Evolutionary conservation across 2,113 vertebrate species (phyloP).

Genomic region (Epinephelus lanceolatus): DNA sequence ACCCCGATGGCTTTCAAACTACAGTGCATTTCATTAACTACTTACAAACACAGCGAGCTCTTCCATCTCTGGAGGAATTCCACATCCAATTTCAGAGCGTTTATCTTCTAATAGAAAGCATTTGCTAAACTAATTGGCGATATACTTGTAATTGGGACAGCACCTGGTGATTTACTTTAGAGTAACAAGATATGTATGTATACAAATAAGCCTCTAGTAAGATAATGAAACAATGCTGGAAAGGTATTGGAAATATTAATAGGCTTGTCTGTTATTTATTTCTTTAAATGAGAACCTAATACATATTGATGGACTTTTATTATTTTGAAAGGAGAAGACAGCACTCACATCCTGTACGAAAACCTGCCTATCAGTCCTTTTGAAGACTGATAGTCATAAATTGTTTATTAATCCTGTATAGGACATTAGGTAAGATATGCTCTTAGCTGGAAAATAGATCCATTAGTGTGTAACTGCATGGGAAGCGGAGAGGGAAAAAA

Average conservation of each 20-base stretch:
- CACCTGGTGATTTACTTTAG: conserved; percentile 32
- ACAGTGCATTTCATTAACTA: conserved; percentile 26
- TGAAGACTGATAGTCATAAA: conserved; percentile 65
- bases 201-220: not conserved
- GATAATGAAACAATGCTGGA: conserved; percentile 6
- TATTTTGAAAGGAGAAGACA: conserved; percentile 9
- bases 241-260: conserved; percentile 15
- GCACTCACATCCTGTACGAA: conserved; percentile 12
- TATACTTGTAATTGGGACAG: conserved; percentile 20
- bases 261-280: not conserved
- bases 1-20: conserved; percentile 23
- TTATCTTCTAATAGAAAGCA: conserved; percentile 46
- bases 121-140: conserved; percentile 30
- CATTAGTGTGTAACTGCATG: conserved; percentile 73
- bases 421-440: conserved; percentile 66
- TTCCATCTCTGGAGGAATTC: conserved; percentile 29
- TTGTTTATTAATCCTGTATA: conserved; percentile 70
- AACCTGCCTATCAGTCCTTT: conserved; percentile 49
- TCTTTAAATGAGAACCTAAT: conserved; percentile 8
- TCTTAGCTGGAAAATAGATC: conserved; percentile 75
- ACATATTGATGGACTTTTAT: not conserved
- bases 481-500: conserved; percentile 41
- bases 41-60: conserved; percentile 20
- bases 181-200: conserved; percentile 17
- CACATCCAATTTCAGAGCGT: conserved; percentile 28